Evolutionary conservation across 2,888 invertebrate species (phyloP).

Genomic region (Apoda limacodes): DNA sequence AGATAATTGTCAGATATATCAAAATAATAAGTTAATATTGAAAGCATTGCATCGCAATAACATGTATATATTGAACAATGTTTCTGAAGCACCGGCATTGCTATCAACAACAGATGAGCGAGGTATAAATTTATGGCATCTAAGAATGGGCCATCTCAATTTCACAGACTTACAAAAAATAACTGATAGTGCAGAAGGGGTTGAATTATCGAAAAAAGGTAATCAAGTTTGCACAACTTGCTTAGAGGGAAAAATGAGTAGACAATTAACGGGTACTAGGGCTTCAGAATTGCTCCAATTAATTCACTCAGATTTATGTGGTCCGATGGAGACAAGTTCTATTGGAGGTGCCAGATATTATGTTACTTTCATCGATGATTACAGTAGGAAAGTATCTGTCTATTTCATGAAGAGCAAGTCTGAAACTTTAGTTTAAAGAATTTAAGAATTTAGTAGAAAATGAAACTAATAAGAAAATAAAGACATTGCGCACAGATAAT

Average conservation of each 20-base stretch:
- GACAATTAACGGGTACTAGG: slow-evolving; percentile 1
- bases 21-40: slow-evolving; percentile 8
- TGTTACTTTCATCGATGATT: no score
- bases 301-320: no score
- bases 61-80: slow-evolving; percentile 9
- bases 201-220: slow-evolving; percentile 1
- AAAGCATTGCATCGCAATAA: slow-evolving; percentile 7
- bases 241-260: slow-evolving; percentile 10
- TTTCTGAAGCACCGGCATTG: slow-evolving; percentile 10
- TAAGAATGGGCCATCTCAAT: slow-evolving; percentile 14
- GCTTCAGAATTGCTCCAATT: slow-evolving; percentile 2
- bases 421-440: no score
- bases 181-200: slow-evolving; percentile 7
- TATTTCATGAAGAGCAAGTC: no score
- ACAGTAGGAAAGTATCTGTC: no score
- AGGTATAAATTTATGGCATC: no score
- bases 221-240: slow-evolving; percentile 9
- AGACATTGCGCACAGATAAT: no score
- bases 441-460: no score
- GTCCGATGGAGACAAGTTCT: no score
- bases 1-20: slow-evolving; percentile 11
- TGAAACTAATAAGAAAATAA: no score
- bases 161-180: slow-evolving; percentile 14
- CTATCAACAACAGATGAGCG: slow-evolving; percentile 8
- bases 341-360: no score